Percentiles rank a stretch among this genome's conserved stretches.
Conservation (phyloP, 2,797 vertebrate species). For the Spea hammondii region DNA sequence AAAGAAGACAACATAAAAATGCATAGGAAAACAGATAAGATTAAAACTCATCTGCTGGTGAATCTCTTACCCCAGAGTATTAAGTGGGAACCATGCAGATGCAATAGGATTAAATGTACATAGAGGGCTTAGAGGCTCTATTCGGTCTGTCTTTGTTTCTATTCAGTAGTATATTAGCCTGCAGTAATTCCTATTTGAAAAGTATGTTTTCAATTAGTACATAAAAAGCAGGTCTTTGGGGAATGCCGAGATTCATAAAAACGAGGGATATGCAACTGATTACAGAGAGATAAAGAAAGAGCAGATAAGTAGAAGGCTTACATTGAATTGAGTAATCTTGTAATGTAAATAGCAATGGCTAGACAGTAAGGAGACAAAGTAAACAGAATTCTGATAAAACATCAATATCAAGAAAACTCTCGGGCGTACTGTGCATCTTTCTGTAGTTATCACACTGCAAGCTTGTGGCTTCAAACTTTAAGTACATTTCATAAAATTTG, state of each 20-base stretch:
- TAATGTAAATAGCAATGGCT: constrained; percentile 46
- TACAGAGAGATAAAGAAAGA: constrained; percentile 50
- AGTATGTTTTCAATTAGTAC: constrained; percentile 47
- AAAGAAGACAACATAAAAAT: constrained; percentile 1
- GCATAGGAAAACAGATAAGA: not conserved
- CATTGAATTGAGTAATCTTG: constrained; percentile 37
- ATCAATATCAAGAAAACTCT: constrained; percentile 33
- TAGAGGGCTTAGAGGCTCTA: constrained; percentile 6
- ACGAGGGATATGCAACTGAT: constrained; percentile 47
- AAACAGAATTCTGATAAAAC: constrained; percentile 27
- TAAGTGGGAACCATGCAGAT: constrained; percentile 32
- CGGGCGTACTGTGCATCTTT: constrained; percentile 24
- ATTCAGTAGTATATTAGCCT: constrained; percentile 31
- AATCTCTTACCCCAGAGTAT: not conserved
- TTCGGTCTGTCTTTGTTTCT: constrained; percentile 28
- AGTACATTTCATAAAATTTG: too few species aligned
- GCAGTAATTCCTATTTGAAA: constrained; percentile 36
- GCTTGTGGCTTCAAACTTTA: too few species aligned
- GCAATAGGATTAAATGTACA: constrained; percentile 36
- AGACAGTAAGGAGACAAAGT: constrained; percentile 45
- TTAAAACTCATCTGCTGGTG: not conserved
- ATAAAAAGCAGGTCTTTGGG: constrained; percentile 33
- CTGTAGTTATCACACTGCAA: constrained; percentile 5
- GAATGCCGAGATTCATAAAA: constrained; percentile 43
- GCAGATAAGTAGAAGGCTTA: constrained; percentile 38